Conservation (phyloP, 1,140 invertebrate species). For the Thalassaphorura encarpata region DNA sequence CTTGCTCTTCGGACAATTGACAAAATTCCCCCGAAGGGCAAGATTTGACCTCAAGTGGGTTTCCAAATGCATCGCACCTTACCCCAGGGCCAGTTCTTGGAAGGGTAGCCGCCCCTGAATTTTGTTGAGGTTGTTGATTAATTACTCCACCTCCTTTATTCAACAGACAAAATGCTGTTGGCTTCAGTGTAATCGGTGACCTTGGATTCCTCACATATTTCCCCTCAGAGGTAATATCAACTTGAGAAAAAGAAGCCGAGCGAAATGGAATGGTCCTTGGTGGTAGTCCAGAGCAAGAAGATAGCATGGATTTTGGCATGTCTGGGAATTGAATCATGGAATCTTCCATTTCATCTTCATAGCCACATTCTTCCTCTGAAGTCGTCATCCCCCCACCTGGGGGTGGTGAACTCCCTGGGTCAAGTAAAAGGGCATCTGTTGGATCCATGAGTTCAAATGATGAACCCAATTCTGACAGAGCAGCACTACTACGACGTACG, state of each 20-base stretch:
- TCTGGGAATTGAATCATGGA: not conserved
- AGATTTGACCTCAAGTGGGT: not conserved
- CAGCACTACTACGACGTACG: no score
- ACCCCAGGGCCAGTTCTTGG: not conserved
- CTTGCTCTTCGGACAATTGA: no score
- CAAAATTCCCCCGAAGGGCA: no score
- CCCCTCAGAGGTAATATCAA: conserved; percentile 49
- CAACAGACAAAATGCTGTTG: conserved; percentile 28
- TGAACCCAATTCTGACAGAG: no score
- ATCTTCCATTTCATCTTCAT: not conserved
- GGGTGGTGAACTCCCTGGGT: no score
- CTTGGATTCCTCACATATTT: conserved; percentile 36
- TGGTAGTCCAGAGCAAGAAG: not conserved
- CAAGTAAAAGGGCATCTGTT: no score
- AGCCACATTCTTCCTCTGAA: no score
- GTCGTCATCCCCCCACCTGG: no score
- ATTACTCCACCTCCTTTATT: no score
- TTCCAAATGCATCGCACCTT: no score
- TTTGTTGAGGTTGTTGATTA: not conserved
- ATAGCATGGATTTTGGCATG: not conserved
- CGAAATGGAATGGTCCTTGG: conserved; percentile 46
- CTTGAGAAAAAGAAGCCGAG: conserved; percentile 73
- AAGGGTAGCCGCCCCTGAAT: not conserved
- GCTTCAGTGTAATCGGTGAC: conserved; percentile 27
- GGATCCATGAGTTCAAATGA: no score